A percentile compares a stretch with the other conserved stretches of the same genome.
These are phyloP conservation scores for Crocidura indochinensis DNA, from an alignment of 2,797 vertebrate species.

Conservation along the genomic window DNA sequence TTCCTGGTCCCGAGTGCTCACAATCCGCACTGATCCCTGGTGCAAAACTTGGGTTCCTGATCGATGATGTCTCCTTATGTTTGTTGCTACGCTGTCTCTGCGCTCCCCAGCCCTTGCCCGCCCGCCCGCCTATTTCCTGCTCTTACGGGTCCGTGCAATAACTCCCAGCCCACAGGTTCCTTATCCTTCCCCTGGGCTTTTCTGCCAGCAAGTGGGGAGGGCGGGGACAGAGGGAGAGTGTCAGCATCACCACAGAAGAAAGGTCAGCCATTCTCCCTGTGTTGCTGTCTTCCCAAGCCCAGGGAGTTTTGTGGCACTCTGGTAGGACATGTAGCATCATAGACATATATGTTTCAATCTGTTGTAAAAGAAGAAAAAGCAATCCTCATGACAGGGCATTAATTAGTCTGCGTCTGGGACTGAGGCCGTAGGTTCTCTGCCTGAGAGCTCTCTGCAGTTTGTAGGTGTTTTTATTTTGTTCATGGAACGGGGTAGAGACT, in stretches of 20 bases:
- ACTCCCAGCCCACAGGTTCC: background rate
- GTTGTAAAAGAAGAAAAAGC: constrained; percentile 76
- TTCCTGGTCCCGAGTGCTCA: constrained; percentile 51
- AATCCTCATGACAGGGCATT: constrained; percentile 83
- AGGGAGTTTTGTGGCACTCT: constrained; percentile 64
- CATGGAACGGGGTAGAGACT: background rate
- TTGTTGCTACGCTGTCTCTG: background rate
- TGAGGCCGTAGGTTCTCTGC: background rate
- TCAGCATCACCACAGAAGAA: constrained; percentile 49
- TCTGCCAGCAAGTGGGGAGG: background rate
- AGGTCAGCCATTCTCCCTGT: constrained; percentile 45
- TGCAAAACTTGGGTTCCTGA: background rate
- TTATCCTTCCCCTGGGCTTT: background rate
- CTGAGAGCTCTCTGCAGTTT: constrained; percentile 16
- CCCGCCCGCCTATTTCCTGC: constrained; percentile 36
- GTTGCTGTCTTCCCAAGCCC: constrained; percentile 50
- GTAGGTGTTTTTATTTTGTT: background rate
- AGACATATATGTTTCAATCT: background rate
- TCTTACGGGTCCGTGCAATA: constrained; percentile 86
- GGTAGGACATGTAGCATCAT: constrained; percentile 84
- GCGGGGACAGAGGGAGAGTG: background rate
- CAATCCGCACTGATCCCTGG: background rate
- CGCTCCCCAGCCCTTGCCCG: background rate
- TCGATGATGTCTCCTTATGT: constrained; percentile 21
- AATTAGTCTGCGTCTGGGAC: constrained; percentile 50